phyloP scores from a whole-genome alignment of 2,113 vertebrate genomes.

The Paracyprichromis sp. region DNA sequence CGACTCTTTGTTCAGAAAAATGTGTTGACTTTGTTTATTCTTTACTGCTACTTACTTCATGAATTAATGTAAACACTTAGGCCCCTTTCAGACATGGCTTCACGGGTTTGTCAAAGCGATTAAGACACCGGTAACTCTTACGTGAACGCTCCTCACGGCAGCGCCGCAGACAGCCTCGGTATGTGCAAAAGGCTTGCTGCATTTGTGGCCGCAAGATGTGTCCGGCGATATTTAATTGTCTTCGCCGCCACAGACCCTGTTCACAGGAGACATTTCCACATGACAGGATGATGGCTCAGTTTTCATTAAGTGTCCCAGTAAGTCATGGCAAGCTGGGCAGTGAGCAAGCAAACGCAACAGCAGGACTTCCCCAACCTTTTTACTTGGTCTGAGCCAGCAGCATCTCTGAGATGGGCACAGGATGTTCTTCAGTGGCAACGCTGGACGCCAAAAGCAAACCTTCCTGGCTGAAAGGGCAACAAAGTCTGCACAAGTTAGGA shows the following conservation, averaged over 20 bases:
- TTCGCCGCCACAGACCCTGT: not conserved
- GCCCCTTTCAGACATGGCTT: not conserved
- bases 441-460: not conserved
- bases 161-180: not conserved
- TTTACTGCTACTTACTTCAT: constrained; percentile 65
- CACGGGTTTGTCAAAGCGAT: not conserved
- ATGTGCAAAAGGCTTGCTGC: not conserved
- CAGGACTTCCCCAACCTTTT: not conserved
- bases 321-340: not conserved
- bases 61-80: constrained; percentile 58
- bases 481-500: not conserved
- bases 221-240: not conserved
- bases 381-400: not conserved
- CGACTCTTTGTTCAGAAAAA: constrained; percentile 57
- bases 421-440: not conserved
- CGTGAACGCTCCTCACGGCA: not conserved
- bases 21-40: constrained; percentile 62
- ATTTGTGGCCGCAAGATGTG: not conserved
- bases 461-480: not conserved
- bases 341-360: not conserved
- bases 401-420: not conserved
- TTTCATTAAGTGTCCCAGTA: not conserved
- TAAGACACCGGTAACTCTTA: not conserved
- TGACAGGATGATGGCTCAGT: not conserved
- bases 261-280: not conserved